Percentiles rank a stretch among this genome's conserved stretches.
These are phyloP conservation scores for Syngnathus scovelli DNA, from an alignment of 2,113 vertebrate genomes.

Conservation along the genomic window DNA sequence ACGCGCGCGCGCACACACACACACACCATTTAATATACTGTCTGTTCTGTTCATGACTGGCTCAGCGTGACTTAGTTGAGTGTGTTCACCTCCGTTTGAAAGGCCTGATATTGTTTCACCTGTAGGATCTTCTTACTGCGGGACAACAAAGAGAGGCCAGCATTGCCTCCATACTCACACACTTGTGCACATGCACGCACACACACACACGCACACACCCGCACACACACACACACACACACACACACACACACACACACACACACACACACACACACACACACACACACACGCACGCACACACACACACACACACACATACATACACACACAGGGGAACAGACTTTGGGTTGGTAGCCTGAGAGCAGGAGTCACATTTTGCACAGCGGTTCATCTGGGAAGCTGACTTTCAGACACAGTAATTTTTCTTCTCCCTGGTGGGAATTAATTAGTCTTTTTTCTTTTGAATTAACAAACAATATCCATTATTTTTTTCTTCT, in stretches of 20 bases:
- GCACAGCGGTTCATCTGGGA: constrained; percentile 24
- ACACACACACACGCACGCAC: constrained; percentile 12
- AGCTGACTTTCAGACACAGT: constrained; percentile 21
- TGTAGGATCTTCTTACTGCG: constrained; percentile 59
- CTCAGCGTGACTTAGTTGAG: constrained; percentile 44
- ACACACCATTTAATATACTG: background rate
- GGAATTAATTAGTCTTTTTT: background rate
- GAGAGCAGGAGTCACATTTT: constrained; percentile 40
- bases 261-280: constrained; percentile 16
- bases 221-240: constrained; percentile 14
- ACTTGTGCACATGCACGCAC: constrained; percentile 12
- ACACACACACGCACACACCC: constrained; percentile 10
- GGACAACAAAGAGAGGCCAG: constrained; percentile 52
- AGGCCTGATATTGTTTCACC: constrained; percentile 61
- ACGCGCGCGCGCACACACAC: background rate
- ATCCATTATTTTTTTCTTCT: background rate
- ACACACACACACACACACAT: constrained; percentile 7
- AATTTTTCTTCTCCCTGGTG: background rate
- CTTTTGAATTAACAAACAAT: constrained; percentile 9
- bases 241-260: constrained; percentile 9
- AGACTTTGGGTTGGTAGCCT: constrained; percentile 28
- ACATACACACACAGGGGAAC: constrained; percentile 14
- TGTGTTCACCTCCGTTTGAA: constrained; percentile 52
- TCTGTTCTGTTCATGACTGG: constrained; percentile 27
- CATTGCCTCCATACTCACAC: constrained; percentile 2